phyloP scores from a whole-genome alignment of 2,113 vertebrate genomes.

The Hepsetus odoe region DNA sequence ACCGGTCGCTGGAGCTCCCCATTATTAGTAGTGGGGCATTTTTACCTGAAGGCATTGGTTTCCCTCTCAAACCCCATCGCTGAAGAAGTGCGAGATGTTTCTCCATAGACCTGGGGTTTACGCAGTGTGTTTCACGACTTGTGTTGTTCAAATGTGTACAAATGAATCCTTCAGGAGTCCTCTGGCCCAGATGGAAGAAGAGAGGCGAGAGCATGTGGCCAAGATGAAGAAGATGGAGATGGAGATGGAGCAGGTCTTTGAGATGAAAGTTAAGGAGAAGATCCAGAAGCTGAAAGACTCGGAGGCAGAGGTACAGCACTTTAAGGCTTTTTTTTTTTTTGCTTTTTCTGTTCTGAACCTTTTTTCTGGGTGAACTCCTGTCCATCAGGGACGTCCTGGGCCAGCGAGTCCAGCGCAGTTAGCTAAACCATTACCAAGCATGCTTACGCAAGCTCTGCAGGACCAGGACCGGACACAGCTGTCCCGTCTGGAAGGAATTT shows the following conservation, averaged over 20 bases:
- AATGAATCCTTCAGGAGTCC: slow-evolving; percentile 84
- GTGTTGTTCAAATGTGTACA: not conserved
- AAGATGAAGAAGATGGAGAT: slow-evolving; percentile 99
- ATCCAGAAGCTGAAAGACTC: slow-evolving; percentile 98
- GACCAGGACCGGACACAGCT: not conserved
- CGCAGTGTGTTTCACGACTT: slow-evolving; percentile 11
- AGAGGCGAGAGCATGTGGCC: slow-evolving; percentile 92
- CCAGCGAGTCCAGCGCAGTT: too few species aligned
- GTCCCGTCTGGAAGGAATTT: not conserved
- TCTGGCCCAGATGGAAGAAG: slow-evolving; percentile 97
- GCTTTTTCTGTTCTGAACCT: too few species aligned
- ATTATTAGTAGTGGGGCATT: not conserved
- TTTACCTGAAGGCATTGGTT: not conserved
- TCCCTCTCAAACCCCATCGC: not conserved
- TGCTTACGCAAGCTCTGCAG: too few species aligned
- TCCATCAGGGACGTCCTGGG: too few species aligned
- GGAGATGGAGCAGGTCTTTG: slow-evolving; percentile 99
- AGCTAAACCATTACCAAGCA: too few species aligned
- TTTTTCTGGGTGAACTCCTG: too few species aligned
- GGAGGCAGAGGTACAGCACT: slow-evolving; percentile 89
- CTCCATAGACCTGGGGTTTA: not conserved
- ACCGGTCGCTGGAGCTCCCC: not conserved
- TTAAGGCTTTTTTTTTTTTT: too few species aligned
- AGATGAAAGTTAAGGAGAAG: slow-evolving; percentile 99
- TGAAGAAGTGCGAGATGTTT: not conserved